Evolutionary conservation across 2,797 vertebrate species (phyloP).

Genomic region (Fringilla coelebs): DNA sequence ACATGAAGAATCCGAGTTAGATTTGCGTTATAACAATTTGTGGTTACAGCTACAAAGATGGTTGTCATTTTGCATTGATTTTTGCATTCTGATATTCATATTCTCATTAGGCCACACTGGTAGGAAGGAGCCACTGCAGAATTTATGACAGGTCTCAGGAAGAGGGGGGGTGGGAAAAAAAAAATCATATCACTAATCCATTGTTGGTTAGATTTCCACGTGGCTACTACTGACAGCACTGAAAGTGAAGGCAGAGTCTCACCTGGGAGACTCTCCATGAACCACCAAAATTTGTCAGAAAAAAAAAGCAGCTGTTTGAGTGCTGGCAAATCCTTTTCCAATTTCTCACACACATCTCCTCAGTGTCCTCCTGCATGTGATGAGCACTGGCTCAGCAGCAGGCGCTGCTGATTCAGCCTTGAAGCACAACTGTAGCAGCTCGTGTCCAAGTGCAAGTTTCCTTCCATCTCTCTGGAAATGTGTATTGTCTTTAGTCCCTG

Average conservation of each 20-base stretch:
- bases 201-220: not conserved
- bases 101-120: slow-evolving; percentile 60
- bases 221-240: not conserved
- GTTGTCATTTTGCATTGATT: slow-evolving; percentile 76
- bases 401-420: not conserved
- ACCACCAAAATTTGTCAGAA: not conserved
- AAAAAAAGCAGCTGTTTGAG: not conserved
- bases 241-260: not conserved
- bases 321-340: not conserved
- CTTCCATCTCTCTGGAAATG: slow-evolving; percentile 2
- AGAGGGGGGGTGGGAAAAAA: not conserved
- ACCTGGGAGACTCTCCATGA: not conserved
- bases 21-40: slow-evolving; percentile 69
- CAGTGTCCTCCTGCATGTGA: not conserved
- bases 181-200: not conserved
- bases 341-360: not conserved
- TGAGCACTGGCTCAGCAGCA: not conserved
- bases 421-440: not conserved
- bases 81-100: slow-evolving; percentile 66
- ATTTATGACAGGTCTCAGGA: not conserved
- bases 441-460: not conserved
- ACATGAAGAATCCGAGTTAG: slow-evolving; percentile 63
- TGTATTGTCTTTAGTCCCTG: slow-evolving; percentile 7
- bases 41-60: slow-evolving; percentile 66
- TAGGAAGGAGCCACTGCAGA: slow-evolving; percentile 46